Evolutionary conservation across 2,888 invertebrate species (phyloP).

Genomic region (Chrysolina oricalcia): DNA sequence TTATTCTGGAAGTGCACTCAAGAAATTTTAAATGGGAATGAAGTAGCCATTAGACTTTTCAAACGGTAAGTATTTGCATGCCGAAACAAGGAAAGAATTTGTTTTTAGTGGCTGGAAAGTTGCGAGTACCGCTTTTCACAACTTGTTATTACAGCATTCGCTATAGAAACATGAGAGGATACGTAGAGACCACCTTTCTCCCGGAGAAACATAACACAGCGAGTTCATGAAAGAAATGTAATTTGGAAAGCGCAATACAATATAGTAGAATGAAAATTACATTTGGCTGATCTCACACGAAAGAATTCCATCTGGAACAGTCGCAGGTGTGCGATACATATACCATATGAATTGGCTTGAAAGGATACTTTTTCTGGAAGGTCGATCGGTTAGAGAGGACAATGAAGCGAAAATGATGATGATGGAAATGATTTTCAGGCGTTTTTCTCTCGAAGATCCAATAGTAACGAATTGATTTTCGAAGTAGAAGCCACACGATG

Average conservation of each 20-base stretch:
- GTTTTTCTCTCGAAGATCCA: neutral
- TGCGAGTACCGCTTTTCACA: slow-evolving; percentile 1
- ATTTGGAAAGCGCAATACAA: slow-evolving; percentile 44
- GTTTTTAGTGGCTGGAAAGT: neutral
- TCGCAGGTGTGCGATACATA: slow-evolving; percentile 44
- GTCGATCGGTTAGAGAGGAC: neutral
- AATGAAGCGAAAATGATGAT: slow-evolving; percentile 1
- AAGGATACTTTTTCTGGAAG: neutral
- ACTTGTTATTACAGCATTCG: neutral
- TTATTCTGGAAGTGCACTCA: neutral
- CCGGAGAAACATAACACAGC: slow-evolving; percentile 25
- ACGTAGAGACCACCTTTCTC: slow-evolving; percentile 35
- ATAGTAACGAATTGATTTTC: neutral
- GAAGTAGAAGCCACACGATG: neutral
- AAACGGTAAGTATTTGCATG: neutral
- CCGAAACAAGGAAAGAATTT: neutral
- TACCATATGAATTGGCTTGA: neutral
- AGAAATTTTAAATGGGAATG: neutral
- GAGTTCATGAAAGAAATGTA: slow-evolving; percentile 44
- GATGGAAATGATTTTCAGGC: neutral
- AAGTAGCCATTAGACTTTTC: neutral
- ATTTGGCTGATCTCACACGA: slow-evolving; percentile 33
- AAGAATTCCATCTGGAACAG: slow-evolving; percentile 38
- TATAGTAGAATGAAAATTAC: slow-evolving; percentile 43
- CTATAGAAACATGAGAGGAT: slow-evolving; percentile 17